Conservation (phyloP, 2,888 invertebrate species). For the Rhagonycha fulva region DNA sequence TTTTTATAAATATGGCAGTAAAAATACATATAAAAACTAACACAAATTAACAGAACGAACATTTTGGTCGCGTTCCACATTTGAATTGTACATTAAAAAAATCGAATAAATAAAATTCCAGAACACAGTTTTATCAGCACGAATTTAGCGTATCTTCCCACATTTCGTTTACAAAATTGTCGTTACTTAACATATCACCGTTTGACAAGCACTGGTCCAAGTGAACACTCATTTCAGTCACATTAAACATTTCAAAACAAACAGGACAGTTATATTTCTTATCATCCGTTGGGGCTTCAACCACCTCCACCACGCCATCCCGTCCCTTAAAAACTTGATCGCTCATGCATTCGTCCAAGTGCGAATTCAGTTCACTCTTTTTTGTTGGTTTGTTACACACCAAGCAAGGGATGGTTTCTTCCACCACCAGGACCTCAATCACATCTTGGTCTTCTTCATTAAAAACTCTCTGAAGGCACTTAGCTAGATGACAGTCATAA, state of each 20-base stretch:
- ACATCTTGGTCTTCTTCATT: background rate
- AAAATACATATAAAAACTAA: background rate
- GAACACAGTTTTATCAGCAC: background rate
- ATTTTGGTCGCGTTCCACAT: background rate
- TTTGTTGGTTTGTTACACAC: constrained; percentile 51
- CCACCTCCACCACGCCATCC: constrained; percentile 30
- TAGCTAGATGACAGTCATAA: background rate
- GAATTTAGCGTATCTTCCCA: background rate
- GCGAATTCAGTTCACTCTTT: constrained; percentile 49
- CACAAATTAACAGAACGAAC: background rate
- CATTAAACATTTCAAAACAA: constrained; percentile 61
- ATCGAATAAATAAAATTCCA: background rate
- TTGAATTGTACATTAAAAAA: background rate
- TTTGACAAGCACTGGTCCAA: constrained; percentile 57
- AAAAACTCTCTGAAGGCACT: background rate
- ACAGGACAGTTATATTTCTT: constrained; percentile 62
- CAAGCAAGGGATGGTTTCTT: constrained; percentile 46
- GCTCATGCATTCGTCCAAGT: constrained; percentile 53
- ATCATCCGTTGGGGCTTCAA: constrained; percentile 39
- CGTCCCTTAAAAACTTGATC: constrained; percentile 44
- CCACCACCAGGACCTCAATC: background rate
- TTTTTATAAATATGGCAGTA: background rate
- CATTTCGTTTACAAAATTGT: background rate
- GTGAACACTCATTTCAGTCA: constrained; percentile 63
- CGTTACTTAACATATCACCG: constrained; percentile 16